Conservation (phyloP, 2,113 vertebrate species). For the Rhynchomys soricoides region DNA sequence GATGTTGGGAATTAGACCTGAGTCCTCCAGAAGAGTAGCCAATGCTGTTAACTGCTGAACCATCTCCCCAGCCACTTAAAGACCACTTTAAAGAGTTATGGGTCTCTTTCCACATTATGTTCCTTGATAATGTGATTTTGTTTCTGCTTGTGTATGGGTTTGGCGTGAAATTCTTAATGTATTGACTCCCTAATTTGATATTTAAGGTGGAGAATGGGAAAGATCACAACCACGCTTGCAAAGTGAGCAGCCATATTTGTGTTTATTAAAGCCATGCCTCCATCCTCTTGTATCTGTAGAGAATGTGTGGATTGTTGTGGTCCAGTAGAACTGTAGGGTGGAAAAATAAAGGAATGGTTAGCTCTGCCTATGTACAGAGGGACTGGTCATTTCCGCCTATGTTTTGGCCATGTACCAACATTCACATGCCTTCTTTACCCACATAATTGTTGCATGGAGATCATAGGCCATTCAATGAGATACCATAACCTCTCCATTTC, state of each 20-base stretch:
- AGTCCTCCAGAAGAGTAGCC: background rate
- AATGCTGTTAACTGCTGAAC: background rate
- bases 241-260: background rate
- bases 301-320: background rate
- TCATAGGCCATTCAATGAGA: background rate
- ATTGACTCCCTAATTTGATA: background rate
- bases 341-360: background rate
- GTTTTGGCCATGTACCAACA: background rate
- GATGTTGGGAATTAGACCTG: background rate
- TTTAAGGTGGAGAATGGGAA: background rate
- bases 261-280: background rate
- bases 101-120: background rate
- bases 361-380: background rate
- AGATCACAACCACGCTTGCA: background rate
- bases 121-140: background rate
- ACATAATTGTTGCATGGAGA: background rate
- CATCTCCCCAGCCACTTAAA: background rate
- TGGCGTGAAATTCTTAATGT: too few relatives aligned
- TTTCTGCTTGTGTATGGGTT: background rate
- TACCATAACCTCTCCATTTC: background rate
- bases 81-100: background rate
- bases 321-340: background rate
- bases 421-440: background rate
- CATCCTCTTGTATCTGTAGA: background rate
- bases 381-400: background rate